Evolutionary conservation across 2,888 invertebrate species (phyloP).

Genomic region (Drosophila fulvimacula): DNA sequence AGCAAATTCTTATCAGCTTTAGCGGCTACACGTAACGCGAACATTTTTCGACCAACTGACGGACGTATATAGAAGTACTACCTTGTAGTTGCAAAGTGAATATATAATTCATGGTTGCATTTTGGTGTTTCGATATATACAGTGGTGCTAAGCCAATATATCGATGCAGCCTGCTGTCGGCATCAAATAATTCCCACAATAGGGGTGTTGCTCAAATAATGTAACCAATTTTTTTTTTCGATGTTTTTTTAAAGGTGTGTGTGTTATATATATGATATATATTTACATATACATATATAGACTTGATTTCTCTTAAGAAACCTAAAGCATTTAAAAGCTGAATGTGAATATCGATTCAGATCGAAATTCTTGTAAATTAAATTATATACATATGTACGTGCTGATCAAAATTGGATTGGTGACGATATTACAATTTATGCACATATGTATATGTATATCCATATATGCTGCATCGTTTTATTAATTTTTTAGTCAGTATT

Average conservation of each 20-base stretch:
- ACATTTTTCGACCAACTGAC: constrained; percentile 63
- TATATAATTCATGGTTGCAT: constrained; percentile 23
- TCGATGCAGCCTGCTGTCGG: constrained; percentile 4
- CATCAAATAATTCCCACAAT: not conserved
- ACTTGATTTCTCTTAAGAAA: not conserved
- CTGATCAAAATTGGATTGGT: too few species aligned
- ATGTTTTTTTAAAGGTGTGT: too few species aligned
- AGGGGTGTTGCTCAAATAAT: not conserved
- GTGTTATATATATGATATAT: not conserved
- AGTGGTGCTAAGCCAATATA: not conserved
- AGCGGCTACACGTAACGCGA: constrained; percentile 79
- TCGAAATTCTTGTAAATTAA: not conserved
- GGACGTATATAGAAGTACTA: constrained; percentile 18
- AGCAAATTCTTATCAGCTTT: constrained; percentile 79
- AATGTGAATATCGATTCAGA: not conserved
- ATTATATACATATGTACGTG: too few species aligned
- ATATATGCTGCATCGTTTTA: too few species aligned
- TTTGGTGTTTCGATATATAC: constrained; percentile 8
- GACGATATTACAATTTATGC: too few species aligned
- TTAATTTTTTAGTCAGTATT: not conserved
- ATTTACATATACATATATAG: not conserved
- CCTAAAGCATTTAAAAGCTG: not conserved
- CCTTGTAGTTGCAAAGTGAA: constrained; percentile 5
- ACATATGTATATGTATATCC: too few species aligned
- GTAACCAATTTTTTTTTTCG: too few species aligned